phyloP scores from a whole-genome alignment of 2,797 vertebrate species.

The Rhadinocentrus ornatus region DNA sequence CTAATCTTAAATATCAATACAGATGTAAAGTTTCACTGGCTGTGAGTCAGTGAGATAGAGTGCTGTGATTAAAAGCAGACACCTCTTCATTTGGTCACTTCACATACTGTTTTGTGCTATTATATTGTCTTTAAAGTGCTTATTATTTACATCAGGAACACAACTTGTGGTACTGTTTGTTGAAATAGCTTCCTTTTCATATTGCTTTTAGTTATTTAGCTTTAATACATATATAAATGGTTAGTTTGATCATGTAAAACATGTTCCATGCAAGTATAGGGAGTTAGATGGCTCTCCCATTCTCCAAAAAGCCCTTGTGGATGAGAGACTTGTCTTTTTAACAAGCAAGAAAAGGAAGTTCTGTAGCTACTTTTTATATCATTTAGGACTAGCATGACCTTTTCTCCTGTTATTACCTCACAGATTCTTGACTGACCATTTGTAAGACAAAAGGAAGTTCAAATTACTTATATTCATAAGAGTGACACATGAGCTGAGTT shows the following conservation, averaged over 20 bases:
- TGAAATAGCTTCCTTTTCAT: slow-evolving; percentile 3
- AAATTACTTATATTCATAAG: slow-evolving; percentile 21
- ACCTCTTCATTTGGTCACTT: slow-evolving; percentile 6
- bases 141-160: not conserved
- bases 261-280: not conserved
- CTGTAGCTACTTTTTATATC: not conserved
- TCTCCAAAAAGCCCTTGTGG: not conserved
- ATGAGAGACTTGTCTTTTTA: not conserved
- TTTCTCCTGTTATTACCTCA: slow-evolving; percentile 8
- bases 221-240: slow-evolving; percentile 21
- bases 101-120: slow-evolving; percentile 22
- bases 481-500: slow-evolving; percentile 30
- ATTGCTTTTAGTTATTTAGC: slow-evolving; percentile 3
- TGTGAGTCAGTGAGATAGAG: slow-evolving; percentile 8
- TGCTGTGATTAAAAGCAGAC: not conserved
- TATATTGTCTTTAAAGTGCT: not conserved
- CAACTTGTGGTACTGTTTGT: not conserved
- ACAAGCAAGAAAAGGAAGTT: not conserved
- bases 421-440: slow-evolving; percentile 35
- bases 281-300: slow-evolving; percentile 25
- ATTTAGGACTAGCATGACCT: not conserved
- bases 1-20: not conserved
- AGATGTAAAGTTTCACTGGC: slow-evolving; percentile 7
- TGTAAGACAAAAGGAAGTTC: slow-evolving; percentile 24
- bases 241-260: not conserved